Conservation (phyloP, 2,797 vertebrate genomes). For the Dermochelys coriacea region DNA sequence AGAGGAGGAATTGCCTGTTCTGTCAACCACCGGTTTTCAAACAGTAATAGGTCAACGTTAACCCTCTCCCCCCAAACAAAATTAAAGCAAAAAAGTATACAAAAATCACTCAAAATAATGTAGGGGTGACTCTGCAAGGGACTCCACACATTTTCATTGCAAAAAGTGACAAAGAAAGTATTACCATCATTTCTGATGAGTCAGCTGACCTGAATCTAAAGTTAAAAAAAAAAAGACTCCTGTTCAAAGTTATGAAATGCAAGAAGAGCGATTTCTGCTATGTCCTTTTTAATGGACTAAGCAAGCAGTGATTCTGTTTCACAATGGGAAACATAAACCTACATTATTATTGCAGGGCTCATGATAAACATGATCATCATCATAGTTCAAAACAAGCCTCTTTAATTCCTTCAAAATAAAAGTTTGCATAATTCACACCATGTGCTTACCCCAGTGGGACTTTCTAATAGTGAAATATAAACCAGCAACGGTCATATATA, state of each 20-base stretch:
- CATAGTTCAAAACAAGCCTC: conserved; percentile 40
- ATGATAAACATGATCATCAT: neutral
- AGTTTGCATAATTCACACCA: conserved; percentile 7
- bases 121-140: neutral
- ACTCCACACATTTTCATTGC: fast-evolving
- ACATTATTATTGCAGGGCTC: neutral
- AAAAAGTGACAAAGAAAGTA: neutral
- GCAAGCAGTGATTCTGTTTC: neutral
- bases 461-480: conserved; percentile 51
- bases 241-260: neutral
- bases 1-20: fast-evolving
- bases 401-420: neutral
- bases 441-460: conserved; percentile 36
- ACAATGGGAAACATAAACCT: neutral
- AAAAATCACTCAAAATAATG: neutral
- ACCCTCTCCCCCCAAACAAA: neutral
- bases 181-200: neutral
- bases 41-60: neutral
- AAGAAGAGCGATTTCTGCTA: neutral
- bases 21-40: neutral
- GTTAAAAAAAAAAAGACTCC: neutral
- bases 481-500: neutral
- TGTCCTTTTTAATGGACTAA: neutral
- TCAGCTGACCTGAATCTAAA: conserved; percentile 14
- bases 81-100: fast-evolving